phyloP scores from a whole-genome alignment of 2,113 vertebrate species.

The Paradisaea rubra region DNA sequence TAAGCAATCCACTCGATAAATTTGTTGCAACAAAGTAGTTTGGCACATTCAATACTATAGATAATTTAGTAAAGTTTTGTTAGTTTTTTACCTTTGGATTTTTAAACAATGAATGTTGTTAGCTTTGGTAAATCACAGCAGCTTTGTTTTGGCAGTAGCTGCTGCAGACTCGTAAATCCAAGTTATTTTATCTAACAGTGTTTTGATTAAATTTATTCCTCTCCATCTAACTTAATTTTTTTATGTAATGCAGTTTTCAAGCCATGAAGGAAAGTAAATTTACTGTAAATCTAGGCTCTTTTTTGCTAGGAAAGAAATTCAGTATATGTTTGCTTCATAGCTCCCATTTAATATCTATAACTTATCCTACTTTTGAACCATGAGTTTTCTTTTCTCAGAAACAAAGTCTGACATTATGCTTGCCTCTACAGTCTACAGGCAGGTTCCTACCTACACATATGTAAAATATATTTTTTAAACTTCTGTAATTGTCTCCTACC shows the following conservation, averaged over 20 bases:
- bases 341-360: constrained; percentile 56
- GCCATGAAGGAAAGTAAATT: constrained; percentile 65
- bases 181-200: constrained; percentile 69
- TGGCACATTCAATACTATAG: not conserved
- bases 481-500: not conserved
- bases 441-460: not conserved
- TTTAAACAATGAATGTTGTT: constrained; percentile 17
- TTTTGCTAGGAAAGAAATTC: constrained; percentile 50
- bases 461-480: not conserved
- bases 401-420: not conserved
- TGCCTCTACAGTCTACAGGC: not conserved
- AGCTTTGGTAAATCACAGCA: constrained; percentile 38
- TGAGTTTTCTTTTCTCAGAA: not conserved
- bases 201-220: constrained; percentile 71
- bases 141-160: constrained; percentile 62
- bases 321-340: constrained; percentile 49
- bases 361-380: constrained; percentile 19
- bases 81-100: not conserved
- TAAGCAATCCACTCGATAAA: not conserved
- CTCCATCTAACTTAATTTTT: constrained; percentile 70
- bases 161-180: constrained; percentile 62
- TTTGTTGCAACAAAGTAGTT: not conserved
- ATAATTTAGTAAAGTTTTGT: not conserved
- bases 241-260: constrained; percentile 69
- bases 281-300: constrained; percentile 50